A percentile compares a stretch with the other conserved stretches of the same genome.
These are phyloP conservation scores for Petrocephalus microphthalmus DNA, from an alignment of 2,113 vertebrate species.

Conservation along the genomic window DNA sequence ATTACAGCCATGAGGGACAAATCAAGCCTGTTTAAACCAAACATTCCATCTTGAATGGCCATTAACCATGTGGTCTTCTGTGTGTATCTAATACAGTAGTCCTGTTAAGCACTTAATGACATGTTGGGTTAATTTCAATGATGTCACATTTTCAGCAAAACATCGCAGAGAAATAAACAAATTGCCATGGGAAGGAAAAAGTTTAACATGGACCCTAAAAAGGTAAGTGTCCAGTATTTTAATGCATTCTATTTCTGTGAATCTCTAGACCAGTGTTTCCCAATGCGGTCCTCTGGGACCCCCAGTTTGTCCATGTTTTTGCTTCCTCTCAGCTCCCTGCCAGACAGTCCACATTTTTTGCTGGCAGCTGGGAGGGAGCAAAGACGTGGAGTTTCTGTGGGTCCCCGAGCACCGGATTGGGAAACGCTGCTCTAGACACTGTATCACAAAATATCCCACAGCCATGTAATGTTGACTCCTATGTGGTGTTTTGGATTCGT, in stretches of 20 bases:
- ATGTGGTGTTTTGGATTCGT: not conserved
- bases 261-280: too few species aligned
- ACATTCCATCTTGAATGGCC: not conserved
- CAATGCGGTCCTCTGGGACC: too few species aligned
- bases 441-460: not conserved
- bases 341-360: too few species aligned
- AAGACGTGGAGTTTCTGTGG: too few species aligned
- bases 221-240: conserved; percentile 57
- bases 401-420: too few species aligned
- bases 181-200: conserved; percentile 97
- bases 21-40: not conserved
- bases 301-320: too few species aligned
- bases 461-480: not conserved
- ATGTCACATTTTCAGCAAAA: conserved; percentile 68
- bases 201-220: conserved; percentile 98
- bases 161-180: conserved; percentile 94
- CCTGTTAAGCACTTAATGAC: not conserved
- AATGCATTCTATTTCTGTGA: not conserved
- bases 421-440: not conserved
- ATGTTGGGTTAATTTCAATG: not conserved
- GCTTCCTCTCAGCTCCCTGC: too few species aligned
- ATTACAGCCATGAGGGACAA: not conserved
- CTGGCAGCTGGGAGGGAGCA: too few species aligned
- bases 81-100: not conserved
- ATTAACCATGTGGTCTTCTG: not conserved